Evolutionary conservation across 2,113 vertebrate species (phyloP), one percentile per base, ranked within the genome.

Genomic region (Verasper variegatus): DNA sequence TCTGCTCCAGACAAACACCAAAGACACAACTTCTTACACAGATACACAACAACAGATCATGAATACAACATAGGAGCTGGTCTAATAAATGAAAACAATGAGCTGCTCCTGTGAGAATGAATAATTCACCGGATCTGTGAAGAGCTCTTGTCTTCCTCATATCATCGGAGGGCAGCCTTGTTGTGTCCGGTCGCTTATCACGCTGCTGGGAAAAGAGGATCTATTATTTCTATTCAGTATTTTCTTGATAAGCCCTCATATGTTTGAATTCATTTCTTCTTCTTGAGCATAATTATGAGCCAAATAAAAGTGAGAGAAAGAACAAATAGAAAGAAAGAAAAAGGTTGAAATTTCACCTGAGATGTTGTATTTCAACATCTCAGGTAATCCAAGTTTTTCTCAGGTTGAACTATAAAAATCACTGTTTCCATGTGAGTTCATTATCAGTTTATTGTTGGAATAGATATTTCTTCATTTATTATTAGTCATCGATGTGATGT

Each of bases 141-240:
- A 86, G 84, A 83, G 79, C 78, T 74, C 76, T 80, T 49, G 40
- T 81, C 75, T 66, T 80, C 4, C 74, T 31, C 45, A 35, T 40
- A 78, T 74, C 65, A 83, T 89, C 69, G 88, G 81, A 84, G 80
- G 47, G 58, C 66, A 47, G 73, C 26, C 49, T 9, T 66, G 45
- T 80, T 76, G 67, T 80, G 84, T 81, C 55, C 69, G 57, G 60
- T 74, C 61, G 40, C 66, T 54, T 59, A 76, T 86, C 83, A 86
- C 15, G 20, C 72, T n/a, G 52, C 37, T 13, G 5, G 74, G 27
- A 84, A 75, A 69, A 79, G 75, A 42, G 13, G 10, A 0, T 11
- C 81, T 74, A 58, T 86, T 71, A 56, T 70, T 75, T 78, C 31
- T 65, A 14, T 59, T 59, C 17, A 18, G 27, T 35, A 18, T 15